Percentiles rank a stretch among this genome's conserved stretches.
Conservation (phyloP, 1,140 invertebrate species). For the Cheumatopsyche charites region DNA sequence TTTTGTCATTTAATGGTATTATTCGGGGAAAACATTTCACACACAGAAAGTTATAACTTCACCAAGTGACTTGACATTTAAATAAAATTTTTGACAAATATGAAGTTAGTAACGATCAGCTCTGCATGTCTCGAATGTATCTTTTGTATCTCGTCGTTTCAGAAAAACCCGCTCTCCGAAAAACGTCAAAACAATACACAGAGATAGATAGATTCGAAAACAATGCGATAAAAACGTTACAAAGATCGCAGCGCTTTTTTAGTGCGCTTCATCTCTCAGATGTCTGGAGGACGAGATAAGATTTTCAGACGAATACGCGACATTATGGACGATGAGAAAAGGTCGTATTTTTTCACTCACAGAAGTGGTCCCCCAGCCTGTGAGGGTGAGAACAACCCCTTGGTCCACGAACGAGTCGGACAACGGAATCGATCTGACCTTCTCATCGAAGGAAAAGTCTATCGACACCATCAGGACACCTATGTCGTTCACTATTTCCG, state of each 20-base stretch:
- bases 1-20: too few relatives aligned
- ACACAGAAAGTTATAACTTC: too few relatives aligned
- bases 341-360: conserved; percentile 48
- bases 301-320: background rate
- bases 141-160: too few relatives aligned
- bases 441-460: conserved; percentile 25
- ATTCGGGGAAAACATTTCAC: too few relatives aligned
- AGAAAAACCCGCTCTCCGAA: too few relatives aligned
- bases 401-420: conserved; percentile 51
- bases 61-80: too few relatives aligned
- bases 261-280: background rate
- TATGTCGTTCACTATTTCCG: background rate
- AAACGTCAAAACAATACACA: too few relatives aligned
- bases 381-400: conserved; percentile 53
- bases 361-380: conserved; percentile 60
- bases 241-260: background rate
- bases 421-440: conserved; percentile 55
- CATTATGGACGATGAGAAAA: background rate
- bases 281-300: background rate
- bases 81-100: too few relatives aligned
- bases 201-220: background rate
- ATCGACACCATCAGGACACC: background rate
- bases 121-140: too few relatives aligned
- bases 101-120: too few relatives aligned
- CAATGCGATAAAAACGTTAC: background rate